Evolutionary conservation across 1,140 invertebrate species (phyloP), one percentile per base, ranked within the genome.

Genomic region (Dufourea novaeangliae): DNA sequence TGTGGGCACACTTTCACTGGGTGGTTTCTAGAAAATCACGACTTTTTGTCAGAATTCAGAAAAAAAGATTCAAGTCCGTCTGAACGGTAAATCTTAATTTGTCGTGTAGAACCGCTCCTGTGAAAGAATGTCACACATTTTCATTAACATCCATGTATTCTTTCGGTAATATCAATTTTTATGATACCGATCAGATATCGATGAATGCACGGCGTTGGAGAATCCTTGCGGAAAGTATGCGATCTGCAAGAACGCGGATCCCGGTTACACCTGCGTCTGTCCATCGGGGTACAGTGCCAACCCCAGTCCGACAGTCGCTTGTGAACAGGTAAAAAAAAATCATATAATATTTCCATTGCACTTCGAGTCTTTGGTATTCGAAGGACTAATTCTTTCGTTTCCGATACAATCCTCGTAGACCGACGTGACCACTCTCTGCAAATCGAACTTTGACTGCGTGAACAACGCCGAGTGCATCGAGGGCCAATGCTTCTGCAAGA

Each of bases 381-480:
- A 50, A 50, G 0, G 17, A 17, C 44, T n/a, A 0, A 20, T 7
- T 20, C 4, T n/a, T 46, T 4, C 11, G n/a, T 25, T 52, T 52
- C 0, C 22, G 3, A 25, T 25, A 25, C 10, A 2, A 2, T 25
- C 8, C 78, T 88, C 92, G 92, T 84, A 96, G 96, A 94, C 96
- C 52, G 96, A 97, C 83, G 97, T 98, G 5, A 96, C 95, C 67
- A 96, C 96, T 11, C 91, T 96, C n/a, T 98, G 97, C 86, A 95
- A 95, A 93, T 95, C 95, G 6, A 97, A 98, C 86, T 98, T 97
- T 85, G 97, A 98, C 87, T 98, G 97, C 88, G 97, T 97, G 22
- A 98, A 97, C 89, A 98, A 98, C 90, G 97, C 97, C 0, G 96
- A 97, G 90, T 98, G 97, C 87, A 94, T 97, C 46, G 96, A 97